phyloP scores from a whole-genome alignment of 53 echinoderm and acorn worm species.

The Holothuria scabra region DNA sequence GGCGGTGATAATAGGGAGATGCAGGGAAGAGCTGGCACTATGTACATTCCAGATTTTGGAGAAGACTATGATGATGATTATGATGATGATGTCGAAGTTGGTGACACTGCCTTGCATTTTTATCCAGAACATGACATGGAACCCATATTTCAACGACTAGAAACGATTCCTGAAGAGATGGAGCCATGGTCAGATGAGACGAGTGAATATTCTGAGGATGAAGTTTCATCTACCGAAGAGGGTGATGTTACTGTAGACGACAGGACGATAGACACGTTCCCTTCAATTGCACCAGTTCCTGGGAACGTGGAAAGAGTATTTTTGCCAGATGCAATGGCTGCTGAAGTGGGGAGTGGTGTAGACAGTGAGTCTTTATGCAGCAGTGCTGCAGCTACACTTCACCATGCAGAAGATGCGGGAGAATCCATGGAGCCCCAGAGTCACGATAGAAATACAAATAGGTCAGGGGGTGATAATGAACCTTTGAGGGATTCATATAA shows the following conservation, averaged over 20 bases:
- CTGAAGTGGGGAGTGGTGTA: conserved; percentile 34
- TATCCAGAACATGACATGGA: conserved; percentile 50
- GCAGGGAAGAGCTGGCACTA: conserved; percentile 32
- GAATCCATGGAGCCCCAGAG: neutral
- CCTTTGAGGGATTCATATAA: neutral
- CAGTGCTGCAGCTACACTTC: neutral
- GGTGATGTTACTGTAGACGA: neutral
- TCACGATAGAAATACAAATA: neutral
- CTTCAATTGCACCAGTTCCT: neutral
- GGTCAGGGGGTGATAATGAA: neutral
- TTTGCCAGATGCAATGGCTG: conserved; percentile 11
- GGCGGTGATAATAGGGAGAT: neutral
- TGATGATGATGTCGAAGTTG: conserved; percentile 45
- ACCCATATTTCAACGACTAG: conserved; percentile 59
- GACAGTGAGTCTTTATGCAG: neutral
- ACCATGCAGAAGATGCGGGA: neutral
- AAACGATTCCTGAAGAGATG: conserved; percentile 66
- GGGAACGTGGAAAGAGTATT: conserved; percentile 4
- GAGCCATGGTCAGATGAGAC: conserved; percentile 49
- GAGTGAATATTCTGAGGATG: conserved; percentile 26
- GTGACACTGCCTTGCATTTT: conserved; percentile 40
- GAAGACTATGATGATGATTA: conserved; percentile 20
- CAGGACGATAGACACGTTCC: neutral
- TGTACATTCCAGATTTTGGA: conserved; percentile 36
- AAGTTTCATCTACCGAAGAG: conserved; percentile 20